Base-by-base conservation (phyloP, 2,113 vertebrate genomes). In the Platichthys stellatus region DNA sequence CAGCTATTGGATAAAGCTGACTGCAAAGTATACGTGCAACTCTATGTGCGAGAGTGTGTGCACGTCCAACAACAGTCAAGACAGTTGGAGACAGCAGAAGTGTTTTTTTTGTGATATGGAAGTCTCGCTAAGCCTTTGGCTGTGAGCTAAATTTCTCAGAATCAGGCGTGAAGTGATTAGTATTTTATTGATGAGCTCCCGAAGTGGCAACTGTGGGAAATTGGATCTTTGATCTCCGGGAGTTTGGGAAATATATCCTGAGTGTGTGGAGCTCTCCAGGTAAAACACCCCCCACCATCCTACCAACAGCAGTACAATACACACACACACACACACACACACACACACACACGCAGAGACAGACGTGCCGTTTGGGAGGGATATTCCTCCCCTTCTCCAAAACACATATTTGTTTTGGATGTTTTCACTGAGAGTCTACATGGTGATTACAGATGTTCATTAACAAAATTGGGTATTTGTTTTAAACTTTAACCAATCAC, bases 401-500 rank as follows among this genome's bases (percentile, higher is more conserved):
- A 97, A 96, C 94, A 98, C 97, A 97, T 97, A 97, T 98, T 98
- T 98, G 96, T 99, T 98, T 97, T 95, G 96, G 94, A 95, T 97
- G 96, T 97, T 97, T 98, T 97, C 94, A 95, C 95, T 95, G 94
- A 87, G 95, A 96, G 95, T 95, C 94, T 96, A 96, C 95, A 95
- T 87, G 94, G 94, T 94, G 96, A 99, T 99, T 98, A 98, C 96
- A 96, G 96, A 96, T 97, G 96, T 99, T 99, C 97, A 98, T 99
- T 98, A 98, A 96, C 94, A 98, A 97, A 98, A 99, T 97, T 98
- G 96, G 96, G 95, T 99, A 99, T 99, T 99, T 99, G 97, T 99
- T 99, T 99, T 97, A 96, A 98, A 99, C 97, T 98, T 98, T 97
- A 97, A 98, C 97, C 97, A 98, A 98, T 98, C 97, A 98, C 97